phyloP scores from a whole-genome alignment of 2,888 invertebrate species.

The Drosophila monieri region DNA sequence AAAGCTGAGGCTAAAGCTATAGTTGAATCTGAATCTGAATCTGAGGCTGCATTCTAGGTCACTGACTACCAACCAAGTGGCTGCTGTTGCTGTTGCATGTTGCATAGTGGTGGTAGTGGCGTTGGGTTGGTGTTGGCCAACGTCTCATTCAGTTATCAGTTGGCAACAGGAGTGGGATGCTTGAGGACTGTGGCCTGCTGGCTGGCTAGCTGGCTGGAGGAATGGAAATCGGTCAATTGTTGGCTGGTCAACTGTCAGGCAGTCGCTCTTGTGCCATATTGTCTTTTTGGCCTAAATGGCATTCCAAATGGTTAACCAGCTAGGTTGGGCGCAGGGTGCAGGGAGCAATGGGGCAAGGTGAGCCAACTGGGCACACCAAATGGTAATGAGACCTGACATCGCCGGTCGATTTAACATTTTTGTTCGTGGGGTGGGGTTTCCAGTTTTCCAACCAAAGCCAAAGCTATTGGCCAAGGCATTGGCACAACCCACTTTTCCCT shows the following conservation, averaged over 20 bases:
- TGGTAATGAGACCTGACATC: conserved; percentile 35
- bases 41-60: conserved; percentile 72
- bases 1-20: conserved; percentile 9
- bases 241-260: conserved; percentile 71
- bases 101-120: conserved; percentile 20
- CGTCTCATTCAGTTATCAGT: conserved; percentile 76
- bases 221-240: conserved; percentile 75
- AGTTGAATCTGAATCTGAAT: conserved; percentile 13
- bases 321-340: not conserved
- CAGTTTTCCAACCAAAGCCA: not conserved
- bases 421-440: conserved; percentile 25
- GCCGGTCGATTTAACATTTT: conserved; percentile 30
- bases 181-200: not conserved
- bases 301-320: conserved; percentile 40
- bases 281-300: conserved; percentile 44
- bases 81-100: conserved; percentile 30
- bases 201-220: not conserved
- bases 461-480: too few relatives aligned
- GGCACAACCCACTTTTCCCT: too few relatives aligned
- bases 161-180: conserved; percentile 1
- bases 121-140: conserved; percentile 66
- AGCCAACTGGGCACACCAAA: conserved; percentile 19
- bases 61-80: conserved; percentile 59
- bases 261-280: conserved; percentile 43
- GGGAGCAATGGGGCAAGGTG: conserved; percentile 54